Percentiles rank a stretch among this genome's conserved stretches.
Conservation (phyloP, 2,888 invertebrate genomes). For the Pseudococcus jackbeardsleyi region DNA sequence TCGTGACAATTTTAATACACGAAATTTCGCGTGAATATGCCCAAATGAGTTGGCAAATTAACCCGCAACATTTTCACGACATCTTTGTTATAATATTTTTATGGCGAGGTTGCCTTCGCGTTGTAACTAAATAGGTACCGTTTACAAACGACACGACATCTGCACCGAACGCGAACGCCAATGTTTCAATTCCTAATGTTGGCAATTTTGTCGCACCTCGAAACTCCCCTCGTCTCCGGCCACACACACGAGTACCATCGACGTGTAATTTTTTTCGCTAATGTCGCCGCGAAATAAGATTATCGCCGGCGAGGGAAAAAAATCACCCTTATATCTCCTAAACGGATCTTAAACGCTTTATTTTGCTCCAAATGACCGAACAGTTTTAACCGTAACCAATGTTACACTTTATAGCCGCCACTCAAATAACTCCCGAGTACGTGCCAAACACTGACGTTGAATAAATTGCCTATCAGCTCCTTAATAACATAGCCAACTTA, state of each 20-base stretch:
- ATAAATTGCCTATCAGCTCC: conserved; percentile 35
- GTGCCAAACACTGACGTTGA: conserved; percentile 14
- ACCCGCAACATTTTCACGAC: conserved; percentile 22
- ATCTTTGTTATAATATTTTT: conserved; percentile 30
- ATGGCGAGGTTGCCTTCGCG: neutral
- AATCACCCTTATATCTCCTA: neutral
- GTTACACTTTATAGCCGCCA: neutral
- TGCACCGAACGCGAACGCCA: neutral
- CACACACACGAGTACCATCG: neutral
- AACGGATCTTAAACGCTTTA: conserved; percentile 3
- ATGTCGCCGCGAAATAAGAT: neutral
- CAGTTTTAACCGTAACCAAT: neutral
- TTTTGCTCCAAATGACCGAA: conserved; percentile 2
- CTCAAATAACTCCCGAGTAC: neutral
- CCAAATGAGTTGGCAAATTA: conserved; percentile 42
- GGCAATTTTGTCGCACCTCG: neutral
- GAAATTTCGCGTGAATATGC: conserved; percentile 32
- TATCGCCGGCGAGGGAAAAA: neutral
- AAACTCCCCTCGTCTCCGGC: neutral
- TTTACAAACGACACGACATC: conserved; percentile 26
- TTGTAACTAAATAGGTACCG: neutral
- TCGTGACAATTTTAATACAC: conserved; percentile 23
- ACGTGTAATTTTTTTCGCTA: neutral
- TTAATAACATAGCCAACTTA: conserved; percentile 18
- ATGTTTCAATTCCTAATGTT: conserved; percentile 26